These are phyloP conservation scores for Petrocephalus zakoni DNA, from an alignment of 2,113 vertebrate species.

Conservation along the genomic window DNA sequence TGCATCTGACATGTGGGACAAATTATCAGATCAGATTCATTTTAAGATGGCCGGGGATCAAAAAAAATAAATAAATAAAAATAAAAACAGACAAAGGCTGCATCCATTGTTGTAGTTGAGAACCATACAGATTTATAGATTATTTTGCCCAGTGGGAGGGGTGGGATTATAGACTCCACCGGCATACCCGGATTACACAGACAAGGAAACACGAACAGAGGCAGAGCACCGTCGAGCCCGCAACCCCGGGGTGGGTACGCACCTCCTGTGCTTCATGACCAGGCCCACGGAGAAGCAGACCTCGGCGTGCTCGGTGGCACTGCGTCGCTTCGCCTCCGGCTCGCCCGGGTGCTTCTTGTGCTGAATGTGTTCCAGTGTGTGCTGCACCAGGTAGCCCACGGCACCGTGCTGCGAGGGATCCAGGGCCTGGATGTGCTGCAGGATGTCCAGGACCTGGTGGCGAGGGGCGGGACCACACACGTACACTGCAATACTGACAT, in stretches of 20 bases:
- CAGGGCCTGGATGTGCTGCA: constrained; percentile 91
- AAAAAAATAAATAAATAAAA: background rate
- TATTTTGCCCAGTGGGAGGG: background rate
- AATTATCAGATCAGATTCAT: constrained; percentile 1
- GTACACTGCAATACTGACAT: background rate
- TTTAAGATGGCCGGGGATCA: background rate
- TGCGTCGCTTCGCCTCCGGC: constrained; percentile 78
- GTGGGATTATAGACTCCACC: background rate
- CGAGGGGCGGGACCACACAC: background rate
- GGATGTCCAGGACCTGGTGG: constrained; percentile 86
- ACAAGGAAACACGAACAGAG: background rate
- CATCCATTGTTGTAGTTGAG: no score
- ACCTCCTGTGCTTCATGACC: constrained; percentile 97
- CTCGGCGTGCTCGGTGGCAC: constrained; percentile 75
- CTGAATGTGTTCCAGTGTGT: constrained; percentile 93
- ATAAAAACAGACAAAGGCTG: background rate
- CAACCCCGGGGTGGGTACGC: background rate
- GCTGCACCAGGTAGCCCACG: constrained; percentile 89
- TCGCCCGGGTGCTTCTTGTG: constrained; percentile 80
- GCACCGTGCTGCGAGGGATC: constrained; percentile 92
- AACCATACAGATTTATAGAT: background rate
- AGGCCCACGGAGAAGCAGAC: constrained; percentile 86
- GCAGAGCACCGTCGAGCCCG: background rate
- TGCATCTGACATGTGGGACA: background rate
- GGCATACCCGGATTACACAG: background rate